These are phyloP conservation scores for Sminthurides aquaticus DNA, from an alignment of 2,888 invertebrate genomes.

Conservation along the genomic window DNA sequence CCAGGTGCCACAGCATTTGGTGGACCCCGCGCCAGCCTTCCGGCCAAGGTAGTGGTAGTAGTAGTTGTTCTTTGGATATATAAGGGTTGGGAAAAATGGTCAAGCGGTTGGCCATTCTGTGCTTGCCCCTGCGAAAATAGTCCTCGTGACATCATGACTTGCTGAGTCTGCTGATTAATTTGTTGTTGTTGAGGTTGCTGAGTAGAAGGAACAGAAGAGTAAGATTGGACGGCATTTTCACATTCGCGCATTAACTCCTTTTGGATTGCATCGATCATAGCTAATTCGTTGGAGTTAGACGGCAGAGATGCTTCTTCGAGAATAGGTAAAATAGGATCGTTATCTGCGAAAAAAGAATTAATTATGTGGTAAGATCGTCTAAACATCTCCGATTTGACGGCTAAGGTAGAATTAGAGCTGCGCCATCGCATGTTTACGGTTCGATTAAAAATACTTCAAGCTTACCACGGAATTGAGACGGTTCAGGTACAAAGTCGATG, in stretches of 20 bases:
- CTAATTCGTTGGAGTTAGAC: constrained; percentile 60
- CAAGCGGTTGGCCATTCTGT: constrained; percentile 10
- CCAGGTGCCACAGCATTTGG: constrained; percentile 20
- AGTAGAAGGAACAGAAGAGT: constrained; percentile 19
- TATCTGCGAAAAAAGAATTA: constrained; percentile 15
- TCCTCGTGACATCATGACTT: constrained; percentile 14
- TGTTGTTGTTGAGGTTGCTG: constrained; percentile 15
- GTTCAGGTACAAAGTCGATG: constrained; percentile 69
- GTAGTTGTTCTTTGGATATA: constrained; percentile 34
- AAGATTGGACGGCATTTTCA: constrained; percentile 54
- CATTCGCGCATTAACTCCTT: constrained; percentile 83
- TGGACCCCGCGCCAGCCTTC: constrained; percentile 11
- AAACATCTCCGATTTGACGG: not conserved
- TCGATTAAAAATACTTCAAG: not conserved
- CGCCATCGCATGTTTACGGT: not conserved
- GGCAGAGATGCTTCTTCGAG: constrained; percentile 22
- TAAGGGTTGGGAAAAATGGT: constrained; percentile 24
- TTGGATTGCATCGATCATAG: constrained; percentile 82
- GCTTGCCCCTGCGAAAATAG: constrained; percentile 14
- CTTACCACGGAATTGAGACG: constrained; percentile 37
- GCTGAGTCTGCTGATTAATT: constrained; percentile 7
- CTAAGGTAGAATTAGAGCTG: not conserved
- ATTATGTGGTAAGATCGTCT: too few species aligned
- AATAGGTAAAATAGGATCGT: constrained; percentile 4
- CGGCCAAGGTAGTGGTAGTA: constrained; percentile 26